phyloP scores from a whole-genome alignment of 2,888 invertebrate genomes.

The Chrysomela aeneicollis region DNA sequence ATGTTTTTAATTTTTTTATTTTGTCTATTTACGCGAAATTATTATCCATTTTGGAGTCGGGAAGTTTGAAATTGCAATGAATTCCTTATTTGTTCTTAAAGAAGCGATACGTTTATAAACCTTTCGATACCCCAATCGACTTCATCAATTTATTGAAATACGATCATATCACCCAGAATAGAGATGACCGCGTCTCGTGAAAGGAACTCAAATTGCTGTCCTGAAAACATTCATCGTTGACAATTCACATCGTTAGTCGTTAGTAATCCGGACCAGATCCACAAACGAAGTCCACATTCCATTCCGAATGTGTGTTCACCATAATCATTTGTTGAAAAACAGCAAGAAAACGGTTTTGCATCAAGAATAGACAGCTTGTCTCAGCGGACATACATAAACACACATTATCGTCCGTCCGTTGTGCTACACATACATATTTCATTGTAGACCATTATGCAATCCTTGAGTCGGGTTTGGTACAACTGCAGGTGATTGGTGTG shows the following conservation, averaged over 20 bases:
- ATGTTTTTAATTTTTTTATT: too few species aligned
- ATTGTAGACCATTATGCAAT: neutral
- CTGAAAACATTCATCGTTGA: neutral
- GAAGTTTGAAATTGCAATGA: too few species aligned
- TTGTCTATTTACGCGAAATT: too few species aligned
- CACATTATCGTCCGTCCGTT: neutral
- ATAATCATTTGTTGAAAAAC: slow-evolving; percentile 4
- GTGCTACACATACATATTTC: slow-evolving; percentile 2
- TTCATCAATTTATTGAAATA: too few species aligned
- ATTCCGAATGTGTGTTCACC: neutral
- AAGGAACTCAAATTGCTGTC: neutral
- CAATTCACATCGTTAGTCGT: neutral
- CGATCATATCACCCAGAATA: too few species aligned
- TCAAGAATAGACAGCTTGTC: slow-evolving; percentile 4
- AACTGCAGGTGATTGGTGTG: slow-evolving; percentile 42
- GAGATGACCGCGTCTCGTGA: neutral
- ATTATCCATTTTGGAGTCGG: too few species aligned
- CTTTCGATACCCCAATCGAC: too few species aligned
- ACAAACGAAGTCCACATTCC: slow-evolving; percentile 2
- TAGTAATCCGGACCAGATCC: neutral
- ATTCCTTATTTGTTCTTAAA: too few species aligned
- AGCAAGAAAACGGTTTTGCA: slow-evolving; percentile 7
- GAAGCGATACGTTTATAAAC: too few species aligned
- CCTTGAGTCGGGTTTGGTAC: neutral
- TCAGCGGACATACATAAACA: neutral